These are phyloP conservation scores for Dascyllus trimaculatus DNA, from an alignment of 2,113 vertebrate genomes.

Conservation along the genomic window DNA sequence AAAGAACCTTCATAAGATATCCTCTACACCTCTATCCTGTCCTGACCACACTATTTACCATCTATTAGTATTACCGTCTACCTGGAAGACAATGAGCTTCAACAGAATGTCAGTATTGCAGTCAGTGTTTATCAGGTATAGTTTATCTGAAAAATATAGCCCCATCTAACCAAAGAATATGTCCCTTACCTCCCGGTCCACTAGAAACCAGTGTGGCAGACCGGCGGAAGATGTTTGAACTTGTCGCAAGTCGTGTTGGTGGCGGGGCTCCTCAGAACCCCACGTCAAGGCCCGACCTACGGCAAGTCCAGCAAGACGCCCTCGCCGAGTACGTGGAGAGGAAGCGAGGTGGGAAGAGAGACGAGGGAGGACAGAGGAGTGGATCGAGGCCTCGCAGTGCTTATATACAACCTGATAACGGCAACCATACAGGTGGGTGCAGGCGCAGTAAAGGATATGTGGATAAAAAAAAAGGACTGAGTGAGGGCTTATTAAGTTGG, in stretches of 20 bases:
- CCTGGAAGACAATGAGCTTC: no score
- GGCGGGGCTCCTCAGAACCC: slow-evolving; percentile 68
- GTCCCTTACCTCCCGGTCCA: not conserved
- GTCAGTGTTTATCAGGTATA: no score
- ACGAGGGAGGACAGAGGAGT: slow-evolving; percentile 39
- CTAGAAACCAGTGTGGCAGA: slow-evolving; percentile 90
- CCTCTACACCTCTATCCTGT: no score
- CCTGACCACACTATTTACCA: no score
- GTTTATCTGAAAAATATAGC: no score
- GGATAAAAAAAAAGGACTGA: no score
- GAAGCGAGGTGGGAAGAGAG: slow-evolving; percentile 85
- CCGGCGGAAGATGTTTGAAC: slow-evolving; percentile 91
- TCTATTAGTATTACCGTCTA: no score
- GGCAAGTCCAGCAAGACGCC: slow-evolving; percentile 93
- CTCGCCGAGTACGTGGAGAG: slow-evolving; percentile 92
- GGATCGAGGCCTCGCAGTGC: slow-evolving; percentile 84
- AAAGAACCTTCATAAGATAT: not conserved
- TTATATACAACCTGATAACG: slow-evolving; percentile 75
- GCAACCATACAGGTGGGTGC: slow-evolving; percentile 49
- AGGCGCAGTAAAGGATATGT: no score
- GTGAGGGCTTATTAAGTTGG: no score
- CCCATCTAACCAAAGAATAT: no score
- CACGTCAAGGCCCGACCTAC: slow-evolving; percentile 87
- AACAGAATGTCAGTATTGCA: no score
- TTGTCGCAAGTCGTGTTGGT: slow-evolving; percentile 68